Base-by-base conservation (phyloP, 2,113 vertebrate genomes). In the Polypterus senegalus region DNA sequence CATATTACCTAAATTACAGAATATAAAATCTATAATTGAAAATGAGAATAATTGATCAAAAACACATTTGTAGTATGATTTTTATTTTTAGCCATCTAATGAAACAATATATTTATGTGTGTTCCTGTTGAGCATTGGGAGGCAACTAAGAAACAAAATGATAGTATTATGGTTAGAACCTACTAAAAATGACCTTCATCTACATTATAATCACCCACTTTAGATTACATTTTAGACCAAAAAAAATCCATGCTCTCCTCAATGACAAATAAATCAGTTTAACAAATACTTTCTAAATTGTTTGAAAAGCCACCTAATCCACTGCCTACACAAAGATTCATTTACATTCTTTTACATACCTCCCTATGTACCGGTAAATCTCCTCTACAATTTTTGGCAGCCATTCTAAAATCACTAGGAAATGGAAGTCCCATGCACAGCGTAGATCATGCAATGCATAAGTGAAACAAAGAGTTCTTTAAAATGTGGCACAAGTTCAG, bases 401-500 rank as follows among this genome's bases (percentile, higher is more conserved):
- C 43, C 46, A 8, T 27, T 27, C 10, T 3, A 27, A 51, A 47
- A 49, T 49, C 27, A 47, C 27, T 7, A 10, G 9, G n/a, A 45
- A 3, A 44, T 49, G 47, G n/a, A 45, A 9, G 27, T 46, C 46
- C 57, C 60, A 48, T 59, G 52, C 65, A 47, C 27, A 55, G 54
- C 52, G 65, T 49, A 61, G 49, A 9, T 47, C 55, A 46, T 54
- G 27, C 27, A 44, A 27, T 6, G 57, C 43, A 48, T 48, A 61
- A 54, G 61, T 58, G 8, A 61, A 65, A 86, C 79, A 86, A 86
- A 79, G 76, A 67, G 63, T 59, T 71, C 79, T 74, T 83, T 82
- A 71, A 81, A 55, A 43, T 46, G 71, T 67, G 69, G 68, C 62
- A 58, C 52, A 66, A 65, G 66, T 47, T 64, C 10, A 56, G 61